phyloP scores from a whole-genome alignment of 2,113 vertebrate species.

The Triplophysa tibetana region DNA sequence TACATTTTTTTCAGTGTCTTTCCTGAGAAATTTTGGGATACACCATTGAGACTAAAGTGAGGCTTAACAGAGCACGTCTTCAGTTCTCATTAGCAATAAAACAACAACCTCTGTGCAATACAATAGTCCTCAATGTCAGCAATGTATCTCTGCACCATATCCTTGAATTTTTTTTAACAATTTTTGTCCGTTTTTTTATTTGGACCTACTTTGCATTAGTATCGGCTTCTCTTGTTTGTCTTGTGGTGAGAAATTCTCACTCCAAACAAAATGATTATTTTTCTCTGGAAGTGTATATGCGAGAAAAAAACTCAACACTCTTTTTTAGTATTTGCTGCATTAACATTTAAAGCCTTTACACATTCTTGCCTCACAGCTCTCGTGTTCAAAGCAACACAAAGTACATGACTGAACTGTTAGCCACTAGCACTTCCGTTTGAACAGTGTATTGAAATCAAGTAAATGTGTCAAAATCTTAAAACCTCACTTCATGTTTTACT shows the following conservation, averaged over 20 bases:
- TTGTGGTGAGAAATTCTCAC: conserved; percentile 46
- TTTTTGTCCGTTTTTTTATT: not conserved
- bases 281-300: not conserved
- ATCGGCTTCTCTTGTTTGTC: conserved; percentile 48
- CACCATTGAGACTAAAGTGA: too few species aligned
- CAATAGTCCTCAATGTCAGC: conserved; percentile 35
- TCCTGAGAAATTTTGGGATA: too few species aligned
- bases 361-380: not conserved
- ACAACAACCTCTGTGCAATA: not conserved
- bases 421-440: not conserved
- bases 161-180: too few species aligned
- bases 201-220: conserved; percentile 35
- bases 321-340: not conserved
- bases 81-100: not conserved
- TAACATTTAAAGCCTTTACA: not conserved
- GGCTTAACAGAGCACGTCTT: too few species aligned
- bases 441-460: not conserved
- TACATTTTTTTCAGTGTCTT: too few species aligned
- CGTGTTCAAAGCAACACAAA: not conserved
- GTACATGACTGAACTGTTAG: not conserved
- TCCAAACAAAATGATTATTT: not conserved
- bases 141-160: conserved; percentile 8
- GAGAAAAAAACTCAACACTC: not conserved
- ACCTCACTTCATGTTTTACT: not conserved
- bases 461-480: conserved; percentile 6